phyloP scores from a whole-genome alignment of 1,140 invertebrate genomes.

The Dendrolimus kikuchii region DNA sequence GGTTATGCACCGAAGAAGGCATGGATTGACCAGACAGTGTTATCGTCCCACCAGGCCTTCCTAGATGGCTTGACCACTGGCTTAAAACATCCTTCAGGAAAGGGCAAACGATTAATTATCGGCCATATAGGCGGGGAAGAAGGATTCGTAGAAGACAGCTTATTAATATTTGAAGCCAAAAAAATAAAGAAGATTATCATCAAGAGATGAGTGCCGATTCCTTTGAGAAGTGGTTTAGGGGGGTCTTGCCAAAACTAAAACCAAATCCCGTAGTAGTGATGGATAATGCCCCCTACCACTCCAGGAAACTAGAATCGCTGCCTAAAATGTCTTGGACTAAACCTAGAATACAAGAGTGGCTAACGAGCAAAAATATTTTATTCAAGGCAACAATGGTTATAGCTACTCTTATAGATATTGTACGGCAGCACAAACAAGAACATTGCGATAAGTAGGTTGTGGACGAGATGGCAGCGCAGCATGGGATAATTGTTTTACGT shows the following conservation, averaged over 20 bases:
- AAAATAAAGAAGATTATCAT: conserved; percentile 18
- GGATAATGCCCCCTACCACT: no score
- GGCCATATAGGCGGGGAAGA: conserved; percentile 29
- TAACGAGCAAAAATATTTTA: conserved; percentile 1
- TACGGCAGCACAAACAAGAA: not conserved
- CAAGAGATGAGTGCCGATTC: conserved; percentile 13
- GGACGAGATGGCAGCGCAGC: no score
- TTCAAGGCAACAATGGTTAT: not conserved
- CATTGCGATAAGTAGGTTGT: not conserved
- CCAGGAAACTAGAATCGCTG: conserved; percentile 1
- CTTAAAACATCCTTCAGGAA: conserved; percentile 35
- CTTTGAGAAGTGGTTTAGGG: conserved; percentile 21
- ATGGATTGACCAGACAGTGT: conserved; percentile 3
- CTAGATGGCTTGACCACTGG: conserved; percentile 29
- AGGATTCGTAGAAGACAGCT: conserved; percentile 27
- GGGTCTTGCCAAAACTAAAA: conserved; percentile 14
- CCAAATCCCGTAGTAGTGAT: no score
- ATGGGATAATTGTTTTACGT: no score
- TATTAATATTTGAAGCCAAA: conserved; percentile 28
- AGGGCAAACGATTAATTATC: conserved; percentile 32
- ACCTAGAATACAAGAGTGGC: conserved; percentile 1
- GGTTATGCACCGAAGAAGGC: not conserved
- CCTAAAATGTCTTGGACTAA: not conserved
- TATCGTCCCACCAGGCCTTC: not conserved
- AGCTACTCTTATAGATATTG: no score